phyloP scores from a whole-genome alignment of 2,113 vertebrate genomes.

The Tragelaphus imberbis region DNA sequence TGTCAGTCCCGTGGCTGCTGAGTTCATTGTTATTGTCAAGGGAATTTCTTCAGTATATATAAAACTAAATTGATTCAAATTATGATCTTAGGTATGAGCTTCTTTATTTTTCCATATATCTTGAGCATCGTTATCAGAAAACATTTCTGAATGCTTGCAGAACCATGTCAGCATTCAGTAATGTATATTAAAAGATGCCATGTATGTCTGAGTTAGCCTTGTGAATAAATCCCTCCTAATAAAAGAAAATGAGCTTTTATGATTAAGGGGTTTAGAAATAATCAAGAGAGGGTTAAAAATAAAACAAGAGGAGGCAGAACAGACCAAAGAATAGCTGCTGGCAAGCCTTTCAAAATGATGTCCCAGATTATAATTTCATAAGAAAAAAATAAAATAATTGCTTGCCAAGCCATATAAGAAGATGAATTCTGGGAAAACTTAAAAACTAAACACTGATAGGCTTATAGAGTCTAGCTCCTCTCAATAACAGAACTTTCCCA shows the following conservation, averaged over 20 bases:
- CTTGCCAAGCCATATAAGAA: constrained; percentile 44
- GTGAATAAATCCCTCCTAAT: constrained; percentile 44
- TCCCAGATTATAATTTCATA: constrained; percentile 33
- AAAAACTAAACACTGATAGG: background rate
- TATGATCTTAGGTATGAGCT: background rate
- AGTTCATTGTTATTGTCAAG: background rate
- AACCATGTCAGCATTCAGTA: background rate
- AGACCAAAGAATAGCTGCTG: constrained; percentile 32
- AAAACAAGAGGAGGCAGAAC: constrained; percentile 19
- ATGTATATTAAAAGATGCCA: background rate
- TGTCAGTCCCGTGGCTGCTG: background rate
- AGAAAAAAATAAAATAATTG: constrained; percentile 24
- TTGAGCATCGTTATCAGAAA: background rate
- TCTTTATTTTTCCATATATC: background rate
- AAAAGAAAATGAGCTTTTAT: constrained; percentile 49
- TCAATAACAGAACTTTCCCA: background rate
- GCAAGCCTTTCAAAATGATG: constrained; percentile 36
- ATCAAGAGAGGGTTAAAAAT: constrained; percentile 61
- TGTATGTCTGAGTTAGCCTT: background rate
- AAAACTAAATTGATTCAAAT: background rate
- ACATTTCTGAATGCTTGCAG: background rate
- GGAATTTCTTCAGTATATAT: background rate
- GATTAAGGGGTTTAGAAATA: constrained; percentile 59
- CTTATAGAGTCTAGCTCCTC: background rate
- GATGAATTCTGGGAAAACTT: background rate